Evolutionary conservation across 2,113 vertebrate genomes (phyloP), one percentile per base, ranked within the genome.

Genomic region (Solea senegalensis): DNA sequence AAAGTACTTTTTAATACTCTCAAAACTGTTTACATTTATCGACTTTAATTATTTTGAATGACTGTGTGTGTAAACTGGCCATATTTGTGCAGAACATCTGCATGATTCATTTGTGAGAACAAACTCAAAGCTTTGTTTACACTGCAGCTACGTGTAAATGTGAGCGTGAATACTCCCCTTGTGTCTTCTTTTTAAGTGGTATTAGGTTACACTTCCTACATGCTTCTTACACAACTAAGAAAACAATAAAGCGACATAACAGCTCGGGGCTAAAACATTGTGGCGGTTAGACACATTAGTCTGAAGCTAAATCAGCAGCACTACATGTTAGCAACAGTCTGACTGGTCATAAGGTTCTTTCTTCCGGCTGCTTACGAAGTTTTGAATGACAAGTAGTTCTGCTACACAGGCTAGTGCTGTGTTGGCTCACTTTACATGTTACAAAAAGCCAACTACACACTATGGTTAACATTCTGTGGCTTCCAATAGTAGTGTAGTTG

Each of bases 331-430:
- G 7, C 55, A 12, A 7, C 41, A 44, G 49, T 5, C 4, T 6
- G 41, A 55, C 15, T 46, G 67, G 84, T 90, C 88, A 89, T 74
- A 8, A 74, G 83, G 84, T 63, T 34, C 55, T 66, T 40, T 11
- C 89, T 92, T 91, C 91, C 90, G 89, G 68, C 52, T 87, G 49
- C 9, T 34, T 3, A 58, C 76, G 44, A 80, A 77, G 62, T 62
- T 83, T 75, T 87, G 83, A 89, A 69, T 91, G 88, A 85, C 91
- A 86, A 59, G 26, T 65, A 11, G 27, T 16, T 65, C 60, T 71
- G 67, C 86, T 80, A 80, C 83, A 76, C 71, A 77, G 64, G 67
- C 80, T 53, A n/a, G 5, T 39, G 74, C 72, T 51, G 48, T 9
- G 72, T n/a, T 73, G 59, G 65, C 61, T 81, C 10, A 14, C 26